phyloP scores from a whole-genome alignment of 2,113 vertebrate genomes.

The Myrmophylax atrothorax region DNA sequence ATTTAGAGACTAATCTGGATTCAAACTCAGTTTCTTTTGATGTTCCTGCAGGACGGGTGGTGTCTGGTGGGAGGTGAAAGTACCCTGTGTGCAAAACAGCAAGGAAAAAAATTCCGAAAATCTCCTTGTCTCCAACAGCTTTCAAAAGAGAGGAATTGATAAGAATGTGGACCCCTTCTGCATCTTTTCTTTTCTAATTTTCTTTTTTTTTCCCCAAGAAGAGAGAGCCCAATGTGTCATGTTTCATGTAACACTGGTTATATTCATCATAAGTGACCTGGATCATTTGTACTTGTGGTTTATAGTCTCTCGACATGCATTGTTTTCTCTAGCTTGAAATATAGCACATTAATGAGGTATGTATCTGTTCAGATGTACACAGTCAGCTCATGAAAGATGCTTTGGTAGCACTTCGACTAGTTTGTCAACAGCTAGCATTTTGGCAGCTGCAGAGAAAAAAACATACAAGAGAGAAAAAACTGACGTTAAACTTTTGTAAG shows the following conservation, averaged over 20 bases:
- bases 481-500: background rate
- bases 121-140: conserved; percentile 14
- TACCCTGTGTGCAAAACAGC: background rate
- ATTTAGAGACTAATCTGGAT: conserved; percentile 44
- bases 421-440: conserved; percentile 66
- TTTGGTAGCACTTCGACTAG: conserved; percentile 53
- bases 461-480: background rate
- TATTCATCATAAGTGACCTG: conserved; percentile 77
- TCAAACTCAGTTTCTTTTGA: background rate
- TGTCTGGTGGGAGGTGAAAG: background rate
- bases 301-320: conserved; percentile 71
- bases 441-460: conserved; percentile 65
- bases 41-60: background rate
- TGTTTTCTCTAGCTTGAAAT: conserved; percentile 76
- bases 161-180: background rate
- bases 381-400: conserved; percentile 63
- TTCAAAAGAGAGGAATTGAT: conserved; percentile 44
- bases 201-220: background rate
- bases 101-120: background rate
- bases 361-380: conserved; percentile 59
- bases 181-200: background rate
- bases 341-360: conserved; percentile 76
- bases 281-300: conserved; percentile 72
- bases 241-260: conserved; percentile 22
- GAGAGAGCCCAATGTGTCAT: background rate